Evolutionary conservation across 2,888 invertebrate species (phyloP).

Genomic region (Dryomyza anilis): DNA sequence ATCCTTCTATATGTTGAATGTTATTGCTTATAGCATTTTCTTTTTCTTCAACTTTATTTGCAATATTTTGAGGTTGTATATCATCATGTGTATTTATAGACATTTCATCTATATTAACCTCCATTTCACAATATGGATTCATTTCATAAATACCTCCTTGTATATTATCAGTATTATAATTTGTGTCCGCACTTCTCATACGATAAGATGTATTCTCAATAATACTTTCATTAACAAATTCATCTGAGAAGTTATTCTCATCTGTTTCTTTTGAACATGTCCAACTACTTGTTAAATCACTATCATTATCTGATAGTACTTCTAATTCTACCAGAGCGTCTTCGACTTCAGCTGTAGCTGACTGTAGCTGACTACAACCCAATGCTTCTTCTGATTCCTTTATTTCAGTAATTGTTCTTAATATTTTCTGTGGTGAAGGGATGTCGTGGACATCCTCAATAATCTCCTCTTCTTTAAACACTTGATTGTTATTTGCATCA

Average conservation of each 20-base stretch:
- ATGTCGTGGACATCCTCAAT: background rate
- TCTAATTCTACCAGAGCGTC: conserved; percentile 6
- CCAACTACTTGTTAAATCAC: conserved; percentile 28
- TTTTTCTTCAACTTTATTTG: background rate
- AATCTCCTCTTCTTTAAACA: no score
- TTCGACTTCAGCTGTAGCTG: background rate
- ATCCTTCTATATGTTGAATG: background rate
- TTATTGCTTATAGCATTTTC: background rate
- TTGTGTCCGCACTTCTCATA: background rate
- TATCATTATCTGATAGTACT: conserved; percentile 25
- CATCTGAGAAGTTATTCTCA: conserved; percentile 29
- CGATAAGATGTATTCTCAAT: background rate
- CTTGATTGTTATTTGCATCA: background rate
- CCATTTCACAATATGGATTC: background rate
- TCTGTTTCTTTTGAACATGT: conserved; percentile 28
- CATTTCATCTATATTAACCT: no score
- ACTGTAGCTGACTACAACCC: background rate
- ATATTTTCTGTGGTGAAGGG: background rate
- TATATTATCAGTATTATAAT: background rate
- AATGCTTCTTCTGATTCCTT: conserved; percentile 28
- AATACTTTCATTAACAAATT: conserved; percentile 19
- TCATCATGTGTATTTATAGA: no score
- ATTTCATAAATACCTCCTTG: conserved; percentile 29
- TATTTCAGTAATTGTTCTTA: conserved; percentile 32
- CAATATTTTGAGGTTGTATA: background rate